A percentile compares a stretch with the other conserved stretches of the same genome.
Evolutionary conservation across 2,797 vertebrate genomes (phyloP).

Genomic region (Lemur catta): DNA sequence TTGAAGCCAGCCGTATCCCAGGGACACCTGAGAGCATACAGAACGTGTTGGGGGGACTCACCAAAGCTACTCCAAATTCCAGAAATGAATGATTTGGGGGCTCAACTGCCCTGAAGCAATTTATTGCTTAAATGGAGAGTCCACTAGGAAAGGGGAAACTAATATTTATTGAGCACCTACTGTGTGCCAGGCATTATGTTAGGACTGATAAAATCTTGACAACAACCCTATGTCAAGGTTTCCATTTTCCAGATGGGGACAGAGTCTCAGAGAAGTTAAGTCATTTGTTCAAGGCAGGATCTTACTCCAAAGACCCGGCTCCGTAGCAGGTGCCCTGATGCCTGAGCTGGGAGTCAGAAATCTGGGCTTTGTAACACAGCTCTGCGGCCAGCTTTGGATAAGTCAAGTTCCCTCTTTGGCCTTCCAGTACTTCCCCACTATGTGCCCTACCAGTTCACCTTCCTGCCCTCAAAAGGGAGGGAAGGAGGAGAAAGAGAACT

Average conservation of each 20-base stretch:
- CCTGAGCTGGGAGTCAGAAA: neutral
- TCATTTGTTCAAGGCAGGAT: neutral
- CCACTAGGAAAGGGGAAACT: neutral
- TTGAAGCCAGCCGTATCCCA: neutral
- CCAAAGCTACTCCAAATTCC: neutral
- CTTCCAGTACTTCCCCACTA: neutral
- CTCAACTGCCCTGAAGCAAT: neutral
- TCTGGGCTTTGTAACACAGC: neutral
- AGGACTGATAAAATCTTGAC: neutral
- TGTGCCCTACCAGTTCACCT: neutral
- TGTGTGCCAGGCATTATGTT: neutral
- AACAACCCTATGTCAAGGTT: neutral
- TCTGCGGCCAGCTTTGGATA: neutral
- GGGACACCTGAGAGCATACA: neutral
- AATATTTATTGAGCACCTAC: neutral
- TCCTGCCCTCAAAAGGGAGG: neutral
- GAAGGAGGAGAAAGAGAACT: neutral
- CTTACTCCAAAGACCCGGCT: neutral
- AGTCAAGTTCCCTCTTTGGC: neutral
- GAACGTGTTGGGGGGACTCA: neutral
- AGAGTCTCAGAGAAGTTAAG: neutral
- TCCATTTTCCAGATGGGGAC: neutral
- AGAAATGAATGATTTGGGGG: neutral
- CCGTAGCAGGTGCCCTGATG: neutral
- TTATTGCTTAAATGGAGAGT: neutral